Conservation (phyloP, 2,888 invertebrate genomes). For the Acronicta aceris region DNA sequence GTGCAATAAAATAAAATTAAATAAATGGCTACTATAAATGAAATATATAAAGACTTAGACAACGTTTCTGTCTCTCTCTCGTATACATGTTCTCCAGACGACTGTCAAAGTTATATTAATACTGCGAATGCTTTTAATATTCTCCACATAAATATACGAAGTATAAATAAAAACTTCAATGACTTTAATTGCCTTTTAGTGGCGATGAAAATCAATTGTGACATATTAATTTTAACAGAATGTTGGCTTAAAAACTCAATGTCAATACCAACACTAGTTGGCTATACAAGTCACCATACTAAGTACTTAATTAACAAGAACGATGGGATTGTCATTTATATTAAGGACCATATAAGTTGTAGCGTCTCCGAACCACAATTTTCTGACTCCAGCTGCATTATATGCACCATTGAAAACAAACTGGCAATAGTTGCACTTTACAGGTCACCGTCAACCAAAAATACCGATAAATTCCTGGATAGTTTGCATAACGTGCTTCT, state of each 20-base stretch:
- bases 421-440: too few relatives aligned
- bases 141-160: not conserved
- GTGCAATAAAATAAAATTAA: too few relatives aligned
- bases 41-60: slow-evolving; percentile 1
- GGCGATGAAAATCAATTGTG: slow-evolving; percentile 4
- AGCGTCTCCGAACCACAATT: not conserved
- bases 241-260: slow-evolving; percentile 5
- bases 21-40: slow-evolving; percentile 3
- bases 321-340: not conserved
- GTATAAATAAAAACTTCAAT: slow-evolving; percentile 7
- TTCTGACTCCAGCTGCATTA: not conserved
- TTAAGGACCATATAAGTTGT: not conserved
- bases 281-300: not conserved
- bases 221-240: not conserved
- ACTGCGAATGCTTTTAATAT: not conserved
- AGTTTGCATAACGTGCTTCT: too few relatives aligned
- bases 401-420: too few relatives aligned
- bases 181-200: not conserved
- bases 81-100: not conserved
- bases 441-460: too few relatives aligned
- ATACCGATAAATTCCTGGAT: too few relatives aligned
- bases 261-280: not conserved
- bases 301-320: not conserved
- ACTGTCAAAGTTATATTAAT: too few relatives aligned
- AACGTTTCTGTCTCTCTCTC: slow-evolving; percentile 1